Conservation (phyloP, 2,113 vertebrate genomes). For the Odocoileus hemionus region DNA sequence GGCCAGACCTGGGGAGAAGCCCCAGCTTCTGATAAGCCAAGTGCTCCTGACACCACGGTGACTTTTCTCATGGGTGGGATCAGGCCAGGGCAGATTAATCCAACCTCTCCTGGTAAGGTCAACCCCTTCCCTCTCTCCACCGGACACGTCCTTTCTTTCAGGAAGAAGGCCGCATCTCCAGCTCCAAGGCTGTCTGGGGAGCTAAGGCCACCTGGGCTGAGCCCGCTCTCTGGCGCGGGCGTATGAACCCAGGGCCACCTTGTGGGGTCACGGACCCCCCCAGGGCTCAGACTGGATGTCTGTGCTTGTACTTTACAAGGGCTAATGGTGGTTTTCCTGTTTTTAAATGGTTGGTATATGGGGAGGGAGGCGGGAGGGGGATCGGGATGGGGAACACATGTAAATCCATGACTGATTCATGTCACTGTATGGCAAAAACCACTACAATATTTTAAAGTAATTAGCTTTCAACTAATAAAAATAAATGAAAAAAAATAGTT, state of each 20-base stretch:
- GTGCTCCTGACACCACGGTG: not conserved
- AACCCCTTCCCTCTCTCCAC: fast-evolving
- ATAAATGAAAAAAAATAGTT: too few species aligned
- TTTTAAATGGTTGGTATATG: too few species aligned
- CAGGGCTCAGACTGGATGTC: fast-evolving
- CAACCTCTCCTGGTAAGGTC: not conserved
- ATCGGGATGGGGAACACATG: too few species aligned
- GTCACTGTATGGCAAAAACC: too few species aligned
- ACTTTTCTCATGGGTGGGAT: constrained; percentile 59
- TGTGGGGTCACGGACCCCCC: fast-evolving
- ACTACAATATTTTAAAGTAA: too few species aligned
- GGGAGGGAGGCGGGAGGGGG: too few species aligned
- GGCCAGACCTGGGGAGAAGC: not conserved
- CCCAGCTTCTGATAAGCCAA: constrained; percentile 51
- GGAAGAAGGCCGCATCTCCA: not conserved
- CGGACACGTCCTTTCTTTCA: not conserved
- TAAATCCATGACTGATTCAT: too few species aligned
- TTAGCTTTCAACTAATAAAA: too few species aligned
- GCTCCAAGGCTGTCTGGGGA: fast-evolving
- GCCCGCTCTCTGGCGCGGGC: fast-evolving
- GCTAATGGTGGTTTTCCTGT: fast-evolving
- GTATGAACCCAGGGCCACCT: fast-evolving
- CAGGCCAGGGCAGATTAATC: constrained; percentile 29
- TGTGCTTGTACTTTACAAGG: fast-evolving
- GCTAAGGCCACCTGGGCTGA: fast-evolving